Evolutionary conservation across 2,113 vertebrate genomes (phyloP), one percentile per base, ranked within the genome.

Genomic region (Otis tarda): DNA sequence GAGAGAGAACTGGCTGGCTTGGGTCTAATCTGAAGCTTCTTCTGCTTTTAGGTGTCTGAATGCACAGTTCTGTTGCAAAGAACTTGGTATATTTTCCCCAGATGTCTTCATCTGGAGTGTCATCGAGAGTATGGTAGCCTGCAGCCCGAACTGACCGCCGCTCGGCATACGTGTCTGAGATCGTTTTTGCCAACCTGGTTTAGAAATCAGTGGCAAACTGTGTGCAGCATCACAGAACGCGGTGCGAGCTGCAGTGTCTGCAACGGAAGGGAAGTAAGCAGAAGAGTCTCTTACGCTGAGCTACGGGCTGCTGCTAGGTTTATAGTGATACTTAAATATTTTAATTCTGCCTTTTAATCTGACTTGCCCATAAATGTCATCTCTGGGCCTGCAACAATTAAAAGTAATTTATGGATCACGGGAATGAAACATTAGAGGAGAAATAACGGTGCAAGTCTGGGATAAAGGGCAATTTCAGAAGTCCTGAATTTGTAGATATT

Each of bases 141-240:
- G 50, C 56, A 75, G 21, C 67, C 23, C 63, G 23, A 7, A 28
- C 53, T 78, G 70, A 14, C 47, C 1, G 1, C 3, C 13, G 19
- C 49, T 87, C 67, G 28, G 12, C 8, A 0, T 16, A 11, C 0
- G 1, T 31, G 14, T 19, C 31, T 33, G 12, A 22, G 43, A 20
- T 7, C 7, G 27, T 43, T 83, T 69, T 22, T 43, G 63, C 24
- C 57, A 56, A 5, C 28, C 31, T 23, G 5, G 14, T 30, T 67
- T 20, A 61, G 56, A 16, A 33, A 28, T 17, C 24, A 23, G 25
- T 33, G 52, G 35, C 24, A 68, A 67, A 61, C n/a, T 3, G 5
- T 2, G 12, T 21, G 20, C 20, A n/a, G 39, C n/a, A 16, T 68
- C 37, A 19, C 43, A 28, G 43, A 27, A 13, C 0, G 2, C 53